phyloP scores from a whole-genome alignment of 2,113 vertebrate species.

The Tetrax tetrax region DNA sequence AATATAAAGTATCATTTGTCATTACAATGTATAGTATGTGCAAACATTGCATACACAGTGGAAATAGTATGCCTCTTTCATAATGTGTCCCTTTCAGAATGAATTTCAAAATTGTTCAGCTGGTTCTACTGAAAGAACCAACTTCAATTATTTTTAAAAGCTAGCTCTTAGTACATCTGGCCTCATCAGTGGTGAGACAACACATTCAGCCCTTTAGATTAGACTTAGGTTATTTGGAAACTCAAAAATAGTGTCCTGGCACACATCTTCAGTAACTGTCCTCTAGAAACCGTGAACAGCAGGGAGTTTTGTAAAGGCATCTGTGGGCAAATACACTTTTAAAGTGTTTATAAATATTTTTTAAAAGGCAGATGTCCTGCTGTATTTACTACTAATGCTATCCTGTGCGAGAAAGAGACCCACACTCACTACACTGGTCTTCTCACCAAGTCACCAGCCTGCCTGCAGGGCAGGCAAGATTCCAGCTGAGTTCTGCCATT shows the following conservation, averaged over 20 bases:
- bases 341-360: background rate
- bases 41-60: background rate
- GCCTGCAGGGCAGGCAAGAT: background rate
- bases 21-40: background rate
- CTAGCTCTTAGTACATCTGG: background rate
- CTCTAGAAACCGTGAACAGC: background rate
- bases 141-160: background rate
- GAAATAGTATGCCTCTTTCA: background rate
- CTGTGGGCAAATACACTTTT: background rate
- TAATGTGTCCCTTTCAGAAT: background rate
- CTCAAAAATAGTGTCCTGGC: background rate
- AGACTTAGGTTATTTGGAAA: background rate
- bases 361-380: background rate
- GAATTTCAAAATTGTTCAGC: background rate
- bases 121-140: background rate
- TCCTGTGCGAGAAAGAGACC: background rate
- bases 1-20: background rate
- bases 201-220: background rate
- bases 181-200: background rate
- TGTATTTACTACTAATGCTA: background rate
- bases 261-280: background rate
- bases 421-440: fast-evolving
- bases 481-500: background rate
- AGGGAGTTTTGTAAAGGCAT: background rate
- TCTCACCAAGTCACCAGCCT: background rate